phyloP scores from a whole-genome alignment of 2,113 vertebrate species.

The Lamprotornis superbus region DNA sequence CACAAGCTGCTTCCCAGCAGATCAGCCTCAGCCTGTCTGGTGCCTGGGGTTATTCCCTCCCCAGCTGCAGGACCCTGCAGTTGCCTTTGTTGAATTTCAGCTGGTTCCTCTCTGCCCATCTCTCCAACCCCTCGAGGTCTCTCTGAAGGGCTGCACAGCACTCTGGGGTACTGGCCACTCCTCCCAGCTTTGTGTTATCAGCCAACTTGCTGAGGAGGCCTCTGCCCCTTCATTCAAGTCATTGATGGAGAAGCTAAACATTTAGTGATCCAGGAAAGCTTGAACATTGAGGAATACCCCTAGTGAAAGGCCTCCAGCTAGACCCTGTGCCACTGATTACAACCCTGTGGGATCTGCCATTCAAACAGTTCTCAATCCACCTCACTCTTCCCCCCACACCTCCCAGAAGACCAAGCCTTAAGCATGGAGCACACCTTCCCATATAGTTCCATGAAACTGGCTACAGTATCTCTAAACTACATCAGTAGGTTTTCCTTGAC shows the following conservation, averaged over 20 bases:
- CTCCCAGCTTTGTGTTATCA: not conserved
- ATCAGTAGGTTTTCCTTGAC: not conserved
- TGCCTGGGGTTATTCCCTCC: not conserved
- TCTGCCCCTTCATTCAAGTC: not conserved
- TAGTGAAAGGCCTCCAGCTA: not conserved
- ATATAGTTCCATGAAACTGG: rapidly evolving
- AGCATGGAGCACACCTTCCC: not conserved
- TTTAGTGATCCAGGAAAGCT: not conserved
- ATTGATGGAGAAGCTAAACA: not conserved
- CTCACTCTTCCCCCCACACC: not conserved
- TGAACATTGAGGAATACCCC: not conserved
- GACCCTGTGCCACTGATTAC: not conserved
- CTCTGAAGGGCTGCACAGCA: not conserved
- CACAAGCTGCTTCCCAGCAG: not conserved
- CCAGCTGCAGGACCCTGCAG: not conserved
- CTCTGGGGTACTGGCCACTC: rapidly evolving
- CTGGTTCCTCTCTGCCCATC: not conserved
- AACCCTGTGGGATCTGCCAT: not conserved
- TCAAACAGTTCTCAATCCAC: not conserved
- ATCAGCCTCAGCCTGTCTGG: not conserved
- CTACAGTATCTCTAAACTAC: not conserved
- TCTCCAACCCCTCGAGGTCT: not conserved
- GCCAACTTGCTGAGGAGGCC: not conserved
- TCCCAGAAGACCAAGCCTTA: not conserved
- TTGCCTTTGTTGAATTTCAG: not conserved